A percentile compares a stretch with the other conserved stretches of the same genome.
phyloP scores from a whole-genome alignment of 2,113 vertebrate species.

The Petrocephalus microphthalmus region DNA sequence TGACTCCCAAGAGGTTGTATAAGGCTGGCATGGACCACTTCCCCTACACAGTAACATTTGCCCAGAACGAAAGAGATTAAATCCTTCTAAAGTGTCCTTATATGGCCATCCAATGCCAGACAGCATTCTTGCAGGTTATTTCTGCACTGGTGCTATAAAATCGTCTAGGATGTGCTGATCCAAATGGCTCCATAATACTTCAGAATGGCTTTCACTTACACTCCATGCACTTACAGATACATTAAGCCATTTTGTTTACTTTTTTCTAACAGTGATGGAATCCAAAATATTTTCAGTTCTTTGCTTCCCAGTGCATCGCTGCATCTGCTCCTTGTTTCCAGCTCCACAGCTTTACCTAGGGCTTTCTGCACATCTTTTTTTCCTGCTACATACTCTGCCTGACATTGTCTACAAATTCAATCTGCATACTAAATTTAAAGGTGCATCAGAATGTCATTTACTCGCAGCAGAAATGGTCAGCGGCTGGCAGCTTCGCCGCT shows the following conservation, averaged over 20 bases:
- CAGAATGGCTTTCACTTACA: background rate
- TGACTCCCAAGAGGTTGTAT: background rate
- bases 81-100: background rate
- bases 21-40: background rate
- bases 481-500: background rate
- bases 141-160: background rate
- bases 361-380: background rate
- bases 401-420: background rate
- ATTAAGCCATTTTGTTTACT: constrained; percentile 1
- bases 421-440: background rate
- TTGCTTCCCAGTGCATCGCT: background rate
- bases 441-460: background rate
- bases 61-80: constrained; percentile 3
- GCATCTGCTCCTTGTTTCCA: background rate
- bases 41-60: background rate
- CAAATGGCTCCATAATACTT: background rate
- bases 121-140: background rate
- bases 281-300: background rate
- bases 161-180: background rate
- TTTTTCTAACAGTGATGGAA: background rate
- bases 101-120: background rate
- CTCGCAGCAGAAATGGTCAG: background rate
- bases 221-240: background rate
- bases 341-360: background rate
- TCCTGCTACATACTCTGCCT: background rate